These are phyloP conservation scores for Entelurus aequoreus DNA, from an alignment of 2,113 vertebrate species.

Conservation along the genomic window DNA sequence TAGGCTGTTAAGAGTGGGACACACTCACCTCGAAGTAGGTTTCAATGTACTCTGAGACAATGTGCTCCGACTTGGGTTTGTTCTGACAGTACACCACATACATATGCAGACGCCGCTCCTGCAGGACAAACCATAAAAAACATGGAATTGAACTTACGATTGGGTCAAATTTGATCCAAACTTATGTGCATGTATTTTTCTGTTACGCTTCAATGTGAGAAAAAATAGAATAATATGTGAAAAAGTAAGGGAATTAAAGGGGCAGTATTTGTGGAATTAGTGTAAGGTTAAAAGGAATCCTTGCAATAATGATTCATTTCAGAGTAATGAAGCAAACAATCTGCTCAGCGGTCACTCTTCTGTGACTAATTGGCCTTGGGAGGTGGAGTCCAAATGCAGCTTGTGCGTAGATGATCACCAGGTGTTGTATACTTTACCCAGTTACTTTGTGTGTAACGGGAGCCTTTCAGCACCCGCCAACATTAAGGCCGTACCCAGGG, in stretches of 20 bases:
- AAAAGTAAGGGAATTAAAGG: neutral
- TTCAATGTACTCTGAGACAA: constrained; percentile 90
- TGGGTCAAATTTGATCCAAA: constrained; percentile 8
- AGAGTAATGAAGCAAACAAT: constrained; percentile 43
- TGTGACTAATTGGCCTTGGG: constrained; percentile 52
- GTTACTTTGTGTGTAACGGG: constrained; percentile 56
- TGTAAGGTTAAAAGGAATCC: constrained; percentile 20
- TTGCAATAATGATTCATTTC: constrained; percentile 28
- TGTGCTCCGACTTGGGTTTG: constrained; percentile 90
- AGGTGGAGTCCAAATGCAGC: constrained; percentile 48
- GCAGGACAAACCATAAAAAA: constrained; percentile 30
- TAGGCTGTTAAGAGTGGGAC: neutral
- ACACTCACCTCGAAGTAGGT: constrained; percentile 87
- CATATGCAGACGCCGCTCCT: constrained; percentile 91
- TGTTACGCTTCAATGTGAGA: neutral
- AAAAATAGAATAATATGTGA: constrained; percentile 4
- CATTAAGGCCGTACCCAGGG: constrained; percentile 29
- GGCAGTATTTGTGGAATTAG: constrained; percentile 12
- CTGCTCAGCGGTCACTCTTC: constrained; percentile 33
- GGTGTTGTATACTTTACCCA: constrained; percentile 71
- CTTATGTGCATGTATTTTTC: neutral
- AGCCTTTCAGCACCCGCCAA: constrained; percentile 42
- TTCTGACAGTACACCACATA: constrained; percentile 95
- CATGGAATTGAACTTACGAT: constrained; percentile 6
- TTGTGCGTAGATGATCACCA: constrained; percentile 46